Base-by-base conservation (phyloP, 2,797 vertebrate species). In the Microctenopoma steveboyesi region DNA sequence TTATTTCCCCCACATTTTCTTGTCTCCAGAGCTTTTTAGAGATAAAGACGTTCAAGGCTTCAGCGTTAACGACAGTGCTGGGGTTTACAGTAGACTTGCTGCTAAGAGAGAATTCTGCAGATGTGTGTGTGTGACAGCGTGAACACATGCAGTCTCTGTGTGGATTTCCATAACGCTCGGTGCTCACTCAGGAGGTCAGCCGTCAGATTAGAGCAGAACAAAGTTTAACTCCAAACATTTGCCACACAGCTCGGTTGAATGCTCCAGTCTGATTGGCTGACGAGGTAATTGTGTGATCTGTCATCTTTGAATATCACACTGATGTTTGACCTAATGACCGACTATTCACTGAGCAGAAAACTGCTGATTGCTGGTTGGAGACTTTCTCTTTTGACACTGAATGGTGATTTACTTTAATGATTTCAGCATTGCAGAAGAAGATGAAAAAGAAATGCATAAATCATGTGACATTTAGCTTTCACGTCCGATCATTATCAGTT, bases 261-360 rank as follows among this genome's bases (percentile, higher is more conserved):
- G 2, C 28, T 59, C 2, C 0, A 5, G 7, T 51, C 52, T 75
- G 72, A 68, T 76, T 63, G 43, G 64, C 46, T 30, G 57, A 53
- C 49, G 14, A 39, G 45, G 42, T 43, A 27, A 27, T 75, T 74
- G 4, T 47, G 3, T 47, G 28, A 3, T 57, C 35, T 42, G 22
- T 51, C 47, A 27, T 53, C 7, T 64, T 39, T 66, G 66, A 74
- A 69, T 25, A 58, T 51, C 55, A 70, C 16, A 22, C 27, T 68
- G 62, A 64, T 48, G 49, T 59, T 46, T 74, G 54, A 74, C 59
- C 60, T n/a, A 46, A 75, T 40, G 72, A 69, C 70, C 39, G 11
- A 1, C 47, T 51, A 39, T 74, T 71, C 71, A 63, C 43, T 16
- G 59, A 82, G 56, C 61, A 72, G 47, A 69, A 57, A 75, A 22